Evolutionary conservation across 1,140 invertebrate genomes (phyloP).

Genomic region (Cydia fagiglandana): DNA sequence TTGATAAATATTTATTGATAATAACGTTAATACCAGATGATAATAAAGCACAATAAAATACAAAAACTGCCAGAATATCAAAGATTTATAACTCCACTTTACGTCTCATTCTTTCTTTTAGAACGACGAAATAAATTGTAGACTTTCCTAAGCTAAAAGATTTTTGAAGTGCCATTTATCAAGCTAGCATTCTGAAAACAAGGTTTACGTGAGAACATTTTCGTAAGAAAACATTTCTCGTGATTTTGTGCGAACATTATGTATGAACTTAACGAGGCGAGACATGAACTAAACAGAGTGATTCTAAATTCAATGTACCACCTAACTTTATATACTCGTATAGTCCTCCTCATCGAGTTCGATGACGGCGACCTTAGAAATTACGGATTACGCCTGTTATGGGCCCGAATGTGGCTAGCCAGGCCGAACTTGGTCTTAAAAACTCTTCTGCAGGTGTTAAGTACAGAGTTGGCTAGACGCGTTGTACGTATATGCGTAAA

Average conservation of each 20-base stretch:
- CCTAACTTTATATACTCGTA: too few species aligned
- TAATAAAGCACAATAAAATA: background rate
- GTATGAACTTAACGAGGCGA: background rate
- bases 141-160: constrained; percentile 11
- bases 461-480: too few species aligned
- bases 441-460: too few species aligned
- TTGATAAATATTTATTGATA: constrained; percentile 11
- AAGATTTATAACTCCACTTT: constrained; percentile 17
- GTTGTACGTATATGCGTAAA: too few species aligned
- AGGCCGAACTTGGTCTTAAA: too few species aligned
- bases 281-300: background rate
- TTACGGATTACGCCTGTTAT: too few species aligned
- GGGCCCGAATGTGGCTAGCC: too few species aligned
- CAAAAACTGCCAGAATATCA: constrained; percentile 11
- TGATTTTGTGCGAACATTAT: background rate
- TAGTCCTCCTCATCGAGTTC: too few species aligned
- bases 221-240: background rate
- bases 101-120: constrained; percentile 7
- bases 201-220: background rate
- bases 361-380: too few species aligned
- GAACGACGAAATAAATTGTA: constrained; percentile 18
- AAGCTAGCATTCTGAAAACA: background rate
- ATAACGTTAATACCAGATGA: constrained; percentile 3
- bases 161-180: constrained; percentile 11
- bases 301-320: background rate